Evolutionary conservation across 2,797 vertebrate genomes (phyloP).

Genomic region (Malurus leucopterus): DNA sequence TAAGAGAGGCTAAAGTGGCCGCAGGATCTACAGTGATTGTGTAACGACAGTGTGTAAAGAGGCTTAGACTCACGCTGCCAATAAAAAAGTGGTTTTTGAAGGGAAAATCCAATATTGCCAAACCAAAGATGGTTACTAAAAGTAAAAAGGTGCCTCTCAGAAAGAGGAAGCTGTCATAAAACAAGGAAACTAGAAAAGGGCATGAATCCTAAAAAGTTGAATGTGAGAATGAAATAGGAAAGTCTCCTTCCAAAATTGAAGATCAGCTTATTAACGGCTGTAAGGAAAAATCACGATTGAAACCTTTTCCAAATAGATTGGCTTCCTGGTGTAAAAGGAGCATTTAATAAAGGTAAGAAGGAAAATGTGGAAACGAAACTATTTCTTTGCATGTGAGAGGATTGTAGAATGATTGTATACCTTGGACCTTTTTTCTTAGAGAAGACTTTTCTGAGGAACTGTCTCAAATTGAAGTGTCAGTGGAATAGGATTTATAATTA

Average conservation of each 20-base stretch:
- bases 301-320: not conserved
- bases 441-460: constrained; percentile 20
- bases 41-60: not conserved
- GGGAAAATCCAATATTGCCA: not conserved
- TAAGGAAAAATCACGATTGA: not conserved
- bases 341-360: not conserved
- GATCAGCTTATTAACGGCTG: not conserved
- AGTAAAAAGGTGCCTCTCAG: not conserved
- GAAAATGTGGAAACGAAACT: not conserved
- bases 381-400: not conserved
- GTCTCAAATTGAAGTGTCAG: constrained; percentile 54
- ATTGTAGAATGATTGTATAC: not conserved
- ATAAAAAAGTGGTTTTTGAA: not conserved
- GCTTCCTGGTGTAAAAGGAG: not conserved
- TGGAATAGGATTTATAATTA: constrained; percentile 57
- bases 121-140: not conserved
- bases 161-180: not conserved
- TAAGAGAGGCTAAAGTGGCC: not conserved
- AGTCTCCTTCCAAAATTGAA: not conserved
- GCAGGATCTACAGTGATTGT: fast-evolving
- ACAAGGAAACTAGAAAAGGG: not conserved
- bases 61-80: not conserved
- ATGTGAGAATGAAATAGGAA: not conserved
- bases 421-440: not conserved
- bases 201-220: not conserved